Conservation (phyloP, 2,888 invertebrate genomes). For the Caenorhabditis virilis region DNA sequence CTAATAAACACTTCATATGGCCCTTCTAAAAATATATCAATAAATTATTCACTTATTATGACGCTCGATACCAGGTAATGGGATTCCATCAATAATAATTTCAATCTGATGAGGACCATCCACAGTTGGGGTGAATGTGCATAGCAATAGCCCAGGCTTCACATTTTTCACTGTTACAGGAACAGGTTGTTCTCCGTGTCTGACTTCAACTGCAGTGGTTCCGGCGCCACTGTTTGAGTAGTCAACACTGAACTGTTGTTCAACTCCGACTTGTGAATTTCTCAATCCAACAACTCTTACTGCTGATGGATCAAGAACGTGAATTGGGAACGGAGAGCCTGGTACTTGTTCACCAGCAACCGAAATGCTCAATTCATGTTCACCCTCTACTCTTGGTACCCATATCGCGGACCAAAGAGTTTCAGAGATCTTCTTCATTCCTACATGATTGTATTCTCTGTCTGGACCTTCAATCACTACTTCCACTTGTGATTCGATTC, state of each 20-base stretch:
- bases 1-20: constrained; percentile 66
- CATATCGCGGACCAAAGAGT: constrained; percentile 53
- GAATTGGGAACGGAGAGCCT: constrained; percentile 77
- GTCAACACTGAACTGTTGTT: constrained; percentile 74
- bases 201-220: constrained; percentile 80
- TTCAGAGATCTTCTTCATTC: constrained; percentile 45
- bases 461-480: constrained; percentile 59
- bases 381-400: constrained; percentile 56
- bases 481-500: constrained; percentile 51
- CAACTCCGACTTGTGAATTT: constrained; percentile 71
- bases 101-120: constrained; percentile 86
- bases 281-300: constrained; percentile 71
- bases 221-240: constrained; percentile 84
- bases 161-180: constrained; percentile 54
- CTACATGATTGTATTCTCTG: constrained; percentile 48
- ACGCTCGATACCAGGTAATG: constrained; percentile 73
- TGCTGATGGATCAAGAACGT: constrained; percentile 74
- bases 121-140: constrained; percentile 79
- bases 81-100: constrained; percentile 85
- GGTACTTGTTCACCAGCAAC: constrained; percentile 68
- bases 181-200: constrained; percentile 72
- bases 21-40: constrained; percentile 57
- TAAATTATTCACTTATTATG: constrained; percentile 6
- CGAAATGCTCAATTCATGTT: constrained; percentile 42
- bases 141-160: constrained; percentile 63